phyloP scores from a whole-genome alignment of 2,113 vertebrate species.

The Phoenicopterus ruber region DNA sequence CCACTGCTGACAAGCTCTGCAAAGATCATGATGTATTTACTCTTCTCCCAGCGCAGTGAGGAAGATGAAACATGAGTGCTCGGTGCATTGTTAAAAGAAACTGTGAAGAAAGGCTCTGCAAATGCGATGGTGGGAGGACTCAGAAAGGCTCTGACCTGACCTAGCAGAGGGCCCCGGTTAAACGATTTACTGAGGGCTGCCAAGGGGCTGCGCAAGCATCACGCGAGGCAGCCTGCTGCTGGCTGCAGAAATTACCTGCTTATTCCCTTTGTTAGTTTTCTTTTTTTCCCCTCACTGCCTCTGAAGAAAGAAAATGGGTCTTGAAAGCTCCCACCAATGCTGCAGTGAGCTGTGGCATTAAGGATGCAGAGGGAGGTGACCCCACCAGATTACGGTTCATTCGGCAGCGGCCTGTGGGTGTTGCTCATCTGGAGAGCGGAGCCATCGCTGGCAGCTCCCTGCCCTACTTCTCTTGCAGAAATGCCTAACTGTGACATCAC shows the following conservation, averaged over 20 bases:
- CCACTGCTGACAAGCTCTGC: background rate
- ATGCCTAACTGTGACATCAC: slow-evolving; percentile 23
- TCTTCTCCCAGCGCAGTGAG: background rate
- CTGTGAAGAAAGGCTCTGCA: background rate
- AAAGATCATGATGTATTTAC: background rate
- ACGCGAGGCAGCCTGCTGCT: background rate
- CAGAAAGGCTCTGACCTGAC: background rate
- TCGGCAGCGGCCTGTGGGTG: background rate
- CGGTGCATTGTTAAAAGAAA: background rate
- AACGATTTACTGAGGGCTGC: background rate
- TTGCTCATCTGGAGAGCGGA: background rate
- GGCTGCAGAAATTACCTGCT: background rate
- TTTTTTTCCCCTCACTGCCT: background rate
- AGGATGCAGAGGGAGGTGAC: background rate
- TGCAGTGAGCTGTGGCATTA: background rate
- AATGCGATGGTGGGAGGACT: background rate
- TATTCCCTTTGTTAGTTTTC: background rate
- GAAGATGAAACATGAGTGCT: background rate
- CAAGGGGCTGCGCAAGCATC: background rate
- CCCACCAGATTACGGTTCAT: background rate
- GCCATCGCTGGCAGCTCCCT: slow-evolving; percentile 10
- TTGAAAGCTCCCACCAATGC: background rate
- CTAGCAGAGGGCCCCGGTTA: background rate
- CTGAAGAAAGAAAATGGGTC: background rate
- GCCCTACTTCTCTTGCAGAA: slow-evolving; percentile 56